These are phyloP conservation scores for Platichthys stellatus DNA, from an alignment of 2,113 vertebrate species.

Conservation along the genomic window DNA sequence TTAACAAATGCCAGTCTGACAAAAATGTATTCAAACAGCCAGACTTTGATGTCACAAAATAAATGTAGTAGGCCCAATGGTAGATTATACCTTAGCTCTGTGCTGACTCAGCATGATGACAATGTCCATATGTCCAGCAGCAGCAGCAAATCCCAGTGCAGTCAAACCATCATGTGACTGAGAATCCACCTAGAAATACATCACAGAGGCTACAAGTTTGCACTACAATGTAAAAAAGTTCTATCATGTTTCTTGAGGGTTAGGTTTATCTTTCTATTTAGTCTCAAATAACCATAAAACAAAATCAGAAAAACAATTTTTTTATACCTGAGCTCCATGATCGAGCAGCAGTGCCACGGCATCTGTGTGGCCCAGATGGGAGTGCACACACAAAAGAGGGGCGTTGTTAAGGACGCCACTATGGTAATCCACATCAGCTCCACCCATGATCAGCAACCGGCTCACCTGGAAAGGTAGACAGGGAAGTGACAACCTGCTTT, in stretches of 20 bases:
- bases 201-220: background rate
- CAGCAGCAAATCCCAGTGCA: slow-evolving; percentile 91
- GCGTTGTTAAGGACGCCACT: slow-evolving; percentile 94
- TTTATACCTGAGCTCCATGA: slow-evolving; percentile 86
- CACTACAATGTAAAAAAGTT: background rate
- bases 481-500: background rate
- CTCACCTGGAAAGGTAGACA: slow-evolving; percentile 85
- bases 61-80: background rate
- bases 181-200: slow-evolving; percentile 81
- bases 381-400: slow-evolving; percentile 92
- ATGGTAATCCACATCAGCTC: slow-evolving; percentile 91
- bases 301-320: background rate
- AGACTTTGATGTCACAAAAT: background rate
- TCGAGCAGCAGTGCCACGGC: slow-evolving; percentile 92
- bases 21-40: background rate
- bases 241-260: background rate
- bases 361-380: slow-evolving; percentile 93
- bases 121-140: slow-evolving; percentile 90
- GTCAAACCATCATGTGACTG: slow-evolving; percentile 91
- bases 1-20: background rate
- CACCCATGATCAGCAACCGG: slow-evolving; percentile 91
- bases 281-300: background rate
- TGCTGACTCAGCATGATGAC: slow-evolving; percentile 90
- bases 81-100: slow-evolving; percentile 86
- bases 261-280: background rate